A percentile compares a stretch with the other conserved stretches of the same genome.
phyloP scores from a whole-genome alignment of 2,797 vertebrate species.

The Siniperca scherzeri region DNA sequence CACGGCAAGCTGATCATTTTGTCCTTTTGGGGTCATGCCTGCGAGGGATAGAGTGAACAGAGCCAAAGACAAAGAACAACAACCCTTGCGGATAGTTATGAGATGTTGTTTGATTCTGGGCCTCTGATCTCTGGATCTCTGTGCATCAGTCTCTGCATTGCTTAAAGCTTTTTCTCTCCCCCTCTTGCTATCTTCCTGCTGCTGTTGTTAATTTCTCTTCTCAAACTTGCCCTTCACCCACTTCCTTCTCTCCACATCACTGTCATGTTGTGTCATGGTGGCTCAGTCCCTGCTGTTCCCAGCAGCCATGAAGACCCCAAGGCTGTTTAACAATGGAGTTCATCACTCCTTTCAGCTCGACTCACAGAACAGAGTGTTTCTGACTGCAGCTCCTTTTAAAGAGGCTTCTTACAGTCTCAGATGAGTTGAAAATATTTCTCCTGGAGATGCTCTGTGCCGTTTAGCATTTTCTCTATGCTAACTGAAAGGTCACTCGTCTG shows the following conservation, averaged over 20 bases:
- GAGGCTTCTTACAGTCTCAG: conserved; percentile 26
- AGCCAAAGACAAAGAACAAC: conserved; percentile 37
- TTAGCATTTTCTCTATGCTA: conserved; percentile 1
- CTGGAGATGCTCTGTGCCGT: conserved; percentile 14
- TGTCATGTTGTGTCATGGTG: conserved; percentile 51
- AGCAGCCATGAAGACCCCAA: conserved; percentile 37
- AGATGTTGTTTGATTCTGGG: conserved; percentile 40
- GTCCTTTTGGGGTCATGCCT: conserved; percentile 61
- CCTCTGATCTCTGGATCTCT: conserved; percentile 25
- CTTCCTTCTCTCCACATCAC: conserved; percentile 61
- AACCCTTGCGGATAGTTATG: conserved; percentile 20
- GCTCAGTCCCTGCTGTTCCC: conserved; percentile 32
- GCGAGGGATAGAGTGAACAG: conserved; percentile 8
- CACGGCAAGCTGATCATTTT: conserved; percentile 47
- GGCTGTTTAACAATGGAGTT: conserved; percentile 30
- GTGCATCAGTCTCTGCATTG: conserved; percentile 21
- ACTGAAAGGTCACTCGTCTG: conserved; percentile 8
- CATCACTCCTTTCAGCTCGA: conserved; percentile 33
- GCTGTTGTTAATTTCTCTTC: conserved; percentile 37
- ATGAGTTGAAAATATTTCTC: conserved; percentile 16
- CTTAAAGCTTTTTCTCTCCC: conserved; percentile 31
- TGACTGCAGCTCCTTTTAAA: conserved; percentile 26
- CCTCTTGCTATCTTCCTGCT: conserved; percentile 23
- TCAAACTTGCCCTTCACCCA: conserved; percentile 56
- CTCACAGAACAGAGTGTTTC: conserved; percentile 31